Base-by-base conservation (phyloP, 2,888 invertebrate species). In the Phaedon cochleariae region DNA sequence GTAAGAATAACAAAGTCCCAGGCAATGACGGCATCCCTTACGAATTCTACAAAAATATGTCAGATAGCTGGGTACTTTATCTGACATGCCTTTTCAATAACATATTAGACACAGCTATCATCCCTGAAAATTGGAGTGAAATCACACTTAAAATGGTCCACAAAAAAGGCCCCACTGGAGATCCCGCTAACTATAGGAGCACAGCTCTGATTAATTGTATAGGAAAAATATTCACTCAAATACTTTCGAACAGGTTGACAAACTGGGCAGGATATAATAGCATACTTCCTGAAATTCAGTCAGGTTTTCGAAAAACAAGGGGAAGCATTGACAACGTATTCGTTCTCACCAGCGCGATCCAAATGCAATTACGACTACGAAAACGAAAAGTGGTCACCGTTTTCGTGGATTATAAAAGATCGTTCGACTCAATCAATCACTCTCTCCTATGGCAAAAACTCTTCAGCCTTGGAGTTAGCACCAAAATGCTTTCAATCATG, bases 1-100 rank as follows among this genome's bases (percentile, higher is more conserved):
- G 22, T 17, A 51, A 51, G 29, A 51, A 51, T 51, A n/a, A 51
- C 12, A 51, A 51, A 51, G 22, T 26, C 9, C 51, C 51, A 26
- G 51, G 22, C 1, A 20, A 15, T n/a, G 51, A 51, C 21, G 17
- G 21, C 1, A 51, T 51, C 7, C 18, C 51, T 3, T 51, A 17
- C 6, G n/a, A 26, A 21, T 22, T 51, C 17, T 15, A 26, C 15
- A 26, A 49, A 49, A 49, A 51, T 22, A 22, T 51, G 1, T 29
- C 51, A 6, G 1, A 51, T 51, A 51, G 22, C 26, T 51, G 51
- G 51, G 9, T 26, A 10, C 51, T 51, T 7, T 51, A 51, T 21
- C 21, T 51, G 17, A 22, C 21, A 15, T 51, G 2, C 17, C 51
- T 26, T 7, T 51, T 51, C n/a, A 51, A 22, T 51, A 15, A 21